Evolutionary conservation across 2,797 vertebrate genomes (phyloP).

Genomic region (Leptodactylus fallax): DNA sequence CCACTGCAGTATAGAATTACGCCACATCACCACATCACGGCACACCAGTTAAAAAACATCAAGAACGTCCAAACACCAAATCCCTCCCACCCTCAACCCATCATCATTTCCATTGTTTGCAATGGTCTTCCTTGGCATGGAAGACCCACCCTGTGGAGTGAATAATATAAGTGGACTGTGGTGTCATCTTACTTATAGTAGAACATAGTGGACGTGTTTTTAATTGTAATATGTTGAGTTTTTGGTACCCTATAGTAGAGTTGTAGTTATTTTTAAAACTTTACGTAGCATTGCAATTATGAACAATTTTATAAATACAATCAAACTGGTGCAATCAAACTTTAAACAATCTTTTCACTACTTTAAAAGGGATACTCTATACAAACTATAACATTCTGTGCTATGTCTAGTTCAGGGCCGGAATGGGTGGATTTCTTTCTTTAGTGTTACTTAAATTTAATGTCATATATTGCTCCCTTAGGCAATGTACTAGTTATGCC

Average conservation of each 20-base stretch:
- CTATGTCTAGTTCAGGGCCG: background rate
- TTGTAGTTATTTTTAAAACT: background rate
- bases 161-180: too few relatives aligned
- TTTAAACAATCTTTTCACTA: background rate
- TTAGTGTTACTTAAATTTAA: background rate
- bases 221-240: background rate
- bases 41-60: constrained; percentile 34
- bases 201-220: background rate
- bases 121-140: constrained; percentile 21
- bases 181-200: background rate
- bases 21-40: constrained; percentile 41
- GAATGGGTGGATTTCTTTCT: background rate
- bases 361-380: background rate
- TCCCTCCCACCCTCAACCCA: background rate
- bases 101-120: background rate
- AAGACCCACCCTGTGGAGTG: background rate
- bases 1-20: constrained; percentile 45
- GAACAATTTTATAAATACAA: background rate
- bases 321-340: background rate
- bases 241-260: background rate
- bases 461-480: background rate
- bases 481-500: background rate
- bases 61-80: constrained; percentile 23
- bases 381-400: background rate
- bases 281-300: background rate